phyloP scores from a whole-genome alignment of 2,888 invertebrate species.

The Belgica antarctica region DNA sequence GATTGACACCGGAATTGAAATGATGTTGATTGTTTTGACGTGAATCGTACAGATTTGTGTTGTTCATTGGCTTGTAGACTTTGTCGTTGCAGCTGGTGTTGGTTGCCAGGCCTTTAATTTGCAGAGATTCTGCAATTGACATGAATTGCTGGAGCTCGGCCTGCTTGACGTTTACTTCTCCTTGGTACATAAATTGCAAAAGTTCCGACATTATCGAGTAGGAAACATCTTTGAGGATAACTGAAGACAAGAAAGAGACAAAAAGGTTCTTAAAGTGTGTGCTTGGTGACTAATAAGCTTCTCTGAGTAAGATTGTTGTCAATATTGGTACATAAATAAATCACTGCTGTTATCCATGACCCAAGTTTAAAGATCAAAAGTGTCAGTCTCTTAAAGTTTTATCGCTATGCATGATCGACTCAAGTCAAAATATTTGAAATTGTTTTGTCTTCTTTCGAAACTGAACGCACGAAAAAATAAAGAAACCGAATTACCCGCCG shows the following conservation, averaged over 20 bases:
- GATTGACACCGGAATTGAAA: slow-evolving; percentile 40
- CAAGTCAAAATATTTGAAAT: slow-evolving; percentile 11
- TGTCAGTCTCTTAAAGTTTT: slow-evolving; percentile 12
- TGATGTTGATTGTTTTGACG: slow-evolving; percentile 41
- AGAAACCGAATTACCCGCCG: not conserved
- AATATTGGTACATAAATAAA: too few species aligned
- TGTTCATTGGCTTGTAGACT: slow-evolving; percentile 22
- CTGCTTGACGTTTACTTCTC: slow-evolving; percentile 58
- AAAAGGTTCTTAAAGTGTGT: too few species aligned
- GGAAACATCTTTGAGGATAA: slow-evolving; percentile 61
- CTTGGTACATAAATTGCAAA: slow-evolving; percentile 61
- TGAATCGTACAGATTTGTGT: not conserved
- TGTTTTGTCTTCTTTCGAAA: not conserved
- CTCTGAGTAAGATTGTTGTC: too few species aligned
- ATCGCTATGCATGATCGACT: not conserved
- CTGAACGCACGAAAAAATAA: not conserved
- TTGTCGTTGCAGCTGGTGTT: slow-evolving; percentile 19
- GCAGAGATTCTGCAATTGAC: slow-evolving; percentile 56
- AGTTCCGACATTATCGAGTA: slow-evolving; percentile 59
- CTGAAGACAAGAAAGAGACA: slow-evolving; percentile 46
- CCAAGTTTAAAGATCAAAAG: slow-evolving; percentile 35
- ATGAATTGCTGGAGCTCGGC: slow-evolving; percentile 56
- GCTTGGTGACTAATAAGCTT: too few species aligned
- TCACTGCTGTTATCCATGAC: slow-evolving; percentile 37
- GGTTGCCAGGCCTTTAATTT: slow-evolving; percentile 56